These are phyloP conservation scores for Typhlichthys eigenmanni DNA, from an alignment of 2,797 vertebrate genomes.

Conservation along the genomic window DNA sequence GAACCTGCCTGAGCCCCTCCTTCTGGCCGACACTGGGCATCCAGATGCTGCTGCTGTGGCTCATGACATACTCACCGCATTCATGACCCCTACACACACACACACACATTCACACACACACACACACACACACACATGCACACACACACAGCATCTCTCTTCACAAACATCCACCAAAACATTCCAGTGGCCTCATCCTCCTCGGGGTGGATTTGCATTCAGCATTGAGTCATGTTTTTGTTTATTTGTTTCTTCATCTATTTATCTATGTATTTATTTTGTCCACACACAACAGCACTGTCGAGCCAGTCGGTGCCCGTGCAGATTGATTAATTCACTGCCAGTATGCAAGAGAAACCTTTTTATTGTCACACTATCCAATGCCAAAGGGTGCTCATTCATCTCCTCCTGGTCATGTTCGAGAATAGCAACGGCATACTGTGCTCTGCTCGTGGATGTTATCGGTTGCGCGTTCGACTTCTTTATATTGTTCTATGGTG, in stretches of 20 bases:
- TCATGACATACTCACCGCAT: slow-evolving; percentile 83
- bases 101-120: slow-evolving; percentile 10
- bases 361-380: slow-evolving; percentile 51
- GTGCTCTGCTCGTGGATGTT: slow-evolving; percentile 30
- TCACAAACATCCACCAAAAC: slow-evolving; percentile 37
- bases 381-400: slow-evolving; percentile 72
- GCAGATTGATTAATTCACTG: slow-evolving; percentile 21
- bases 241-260: slow-evolving; percentile 19
- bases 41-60: slow-evolving; percentile 90
- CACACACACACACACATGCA: slow-evolving; percentile 22
- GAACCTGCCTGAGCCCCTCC: slow-evolving; percentile 84
- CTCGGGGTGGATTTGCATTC: slow-evolving; percentile 47
- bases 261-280: slow-evolving; percentile 14
- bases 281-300: slow-evolving; percentile 28
- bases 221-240: background rate
- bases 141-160: slow-evolving; percentile 36
- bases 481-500: slow-evolving; percentile 63
- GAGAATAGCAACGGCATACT: slow-evolving; percentile 51
- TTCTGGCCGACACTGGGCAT: slow-evolving; percentile 84
- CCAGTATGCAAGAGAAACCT: slow-evolving; percentile 21
- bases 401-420: slow-evolving; percentile 48
- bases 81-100: slow-evolving; percentile 64
- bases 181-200: slow-evolving; percentile 29
- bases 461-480: slow-evolving; percentile 15
- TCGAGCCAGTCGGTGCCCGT: slow-evolving; percentile 4